Percentiles rank a stretch among this genome's conserved stretches.
phyloP scores from a whole-genome alignment of 2,113 vertebrate species.

The Porphyrio hochstetteri region DNA sequence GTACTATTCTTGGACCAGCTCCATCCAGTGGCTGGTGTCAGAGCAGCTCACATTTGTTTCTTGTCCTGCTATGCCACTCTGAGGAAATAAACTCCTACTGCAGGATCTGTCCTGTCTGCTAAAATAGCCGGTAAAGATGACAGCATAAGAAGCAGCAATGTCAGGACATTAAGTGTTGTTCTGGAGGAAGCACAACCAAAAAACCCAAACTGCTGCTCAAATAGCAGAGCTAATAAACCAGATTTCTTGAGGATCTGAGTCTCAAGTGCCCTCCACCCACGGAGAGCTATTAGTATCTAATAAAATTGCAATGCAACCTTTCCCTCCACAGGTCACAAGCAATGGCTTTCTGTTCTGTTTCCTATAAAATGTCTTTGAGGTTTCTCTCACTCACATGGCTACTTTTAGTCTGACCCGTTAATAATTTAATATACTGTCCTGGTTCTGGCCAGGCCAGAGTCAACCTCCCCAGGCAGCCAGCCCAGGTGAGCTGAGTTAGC shows the following conservation, averaged over 20 bases:
- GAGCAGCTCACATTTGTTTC: background rate
- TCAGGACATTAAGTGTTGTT: rapidly evolving
- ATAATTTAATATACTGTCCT: background rate
- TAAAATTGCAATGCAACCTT: rapidly evolving
- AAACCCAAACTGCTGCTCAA: background rate
- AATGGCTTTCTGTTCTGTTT: background rate
- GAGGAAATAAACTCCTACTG: background rate
- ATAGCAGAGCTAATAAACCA: background rate
- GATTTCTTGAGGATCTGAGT: background rate
- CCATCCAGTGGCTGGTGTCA: background rate
- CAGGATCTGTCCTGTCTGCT: background rate
- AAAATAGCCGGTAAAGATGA: background rate
- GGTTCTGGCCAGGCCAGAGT: too few relatives aligned
- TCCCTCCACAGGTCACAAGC: background rate
- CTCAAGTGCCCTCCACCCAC: background rate
- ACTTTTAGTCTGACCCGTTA: background rate
- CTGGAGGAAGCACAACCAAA: background rate
- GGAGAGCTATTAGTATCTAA: background rate
- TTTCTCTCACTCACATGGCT: background rate
- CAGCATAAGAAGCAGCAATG: background rate
- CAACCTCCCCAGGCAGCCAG: too few relatives aligned
- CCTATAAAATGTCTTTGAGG: background rate
- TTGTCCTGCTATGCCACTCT: conserved; percentile 11
- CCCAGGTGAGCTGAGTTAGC: too few relatives aligned
- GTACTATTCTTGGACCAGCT: background rate